Conservation (phyloP, 1,140 invertebrate genomes). For the Orchestia grillus region DNA sequence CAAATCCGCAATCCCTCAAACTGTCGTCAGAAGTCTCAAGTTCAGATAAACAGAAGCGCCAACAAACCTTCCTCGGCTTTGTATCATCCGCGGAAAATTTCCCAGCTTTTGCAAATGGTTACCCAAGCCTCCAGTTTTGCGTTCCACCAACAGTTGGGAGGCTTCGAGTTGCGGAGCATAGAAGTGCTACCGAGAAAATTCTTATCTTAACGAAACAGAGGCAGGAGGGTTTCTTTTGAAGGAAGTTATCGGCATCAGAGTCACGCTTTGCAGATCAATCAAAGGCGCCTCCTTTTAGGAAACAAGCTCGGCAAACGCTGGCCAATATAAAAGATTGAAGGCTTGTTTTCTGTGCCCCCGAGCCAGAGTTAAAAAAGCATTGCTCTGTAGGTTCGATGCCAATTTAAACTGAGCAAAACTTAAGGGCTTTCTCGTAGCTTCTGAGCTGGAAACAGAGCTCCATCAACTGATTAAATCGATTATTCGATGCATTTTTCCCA, state of each 20-base stretch:
- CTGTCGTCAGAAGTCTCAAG: neutral
- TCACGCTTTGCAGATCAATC: constrained; percentile 54
- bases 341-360: constrained; percentile 1
- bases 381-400: neutral
- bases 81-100: neutral
- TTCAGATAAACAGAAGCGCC: neutral
- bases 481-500: neutral
- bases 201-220: neutral
- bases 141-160: neutral
- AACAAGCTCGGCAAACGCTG: constrained; percentile 29
- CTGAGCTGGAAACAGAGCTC: neutral
- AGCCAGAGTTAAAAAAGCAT: neutral
- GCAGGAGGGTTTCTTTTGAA: neutral
- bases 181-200: neutral
- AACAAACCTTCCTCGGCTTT: neutral
- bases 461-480: neutral
- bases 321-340: constrained; percentile 20
- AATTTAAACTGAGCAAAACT: constrained; percentile 2
- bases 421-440: neutral
- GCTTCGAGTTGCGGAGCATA: neutral
- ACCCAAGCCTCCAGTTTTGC: neutral
- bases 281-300: constrained; percentile 44
- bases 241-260: constrained; percentile 15
- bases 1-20: neutral
- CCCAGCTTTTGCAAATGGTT: neutral